phyloP scores from a whole-genome alignment of 2,888 invertebrate species.

The Acanthoscelides obtectus region DNA sequence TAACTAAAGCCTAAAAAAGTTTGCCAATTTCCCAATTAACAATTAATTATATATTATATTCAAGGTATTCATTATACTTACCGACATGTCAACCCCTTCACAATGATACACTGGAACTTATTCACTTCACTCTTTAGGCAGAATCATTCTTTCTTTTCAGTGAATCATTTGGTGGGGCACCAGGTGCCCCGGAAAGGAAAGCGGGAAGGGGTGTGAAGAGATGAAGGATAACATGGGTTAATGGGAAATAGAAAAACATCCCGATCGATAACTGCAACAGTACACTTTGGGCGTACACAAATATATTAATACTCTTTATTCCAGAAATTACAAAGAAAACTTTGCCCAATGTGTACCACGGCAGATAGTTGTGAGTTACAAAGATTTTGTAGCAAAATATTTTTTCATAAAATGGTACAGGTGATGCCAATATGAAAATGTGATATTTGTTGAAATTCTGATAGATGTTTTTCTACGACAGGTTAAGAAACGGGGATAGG shows the following conservation, averaged over 20 bases:
- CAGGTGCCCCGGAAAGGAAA: neutral
- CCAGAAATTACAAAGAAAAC: neutral
- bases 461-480: neutral
- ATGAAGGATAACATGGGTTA: neutral
- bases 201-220: neutral
- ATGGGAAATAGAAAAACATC: neutral
- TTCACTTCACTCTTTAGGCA: neutral
- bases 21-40: too few relatives aligned
- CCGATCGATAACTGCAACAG: neutral
- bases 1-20: too few relatives aligned
- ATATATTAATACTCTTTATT: neutral
- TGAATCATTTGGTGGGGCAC: conserved; percentile 1
- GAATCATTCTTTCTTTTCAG: neutral
- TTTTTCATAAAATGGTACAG: neutral
- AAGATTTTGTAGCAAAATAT: neutral
- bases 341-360: neutral
- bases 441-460: neutral
- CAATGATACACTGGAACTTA: neutral
- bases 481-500: conserved; percentile 8
- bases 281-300: neutral
- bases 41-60: too few relatives aligned
- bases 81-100: neutral
- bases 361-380: neutral
- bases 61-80: too few relatives aligned
- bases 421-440: neutral